Evolutionary conservation across 2,888 invertebrate species (phyloP).

Genomic region (Orchesella flavescens): DNA sequence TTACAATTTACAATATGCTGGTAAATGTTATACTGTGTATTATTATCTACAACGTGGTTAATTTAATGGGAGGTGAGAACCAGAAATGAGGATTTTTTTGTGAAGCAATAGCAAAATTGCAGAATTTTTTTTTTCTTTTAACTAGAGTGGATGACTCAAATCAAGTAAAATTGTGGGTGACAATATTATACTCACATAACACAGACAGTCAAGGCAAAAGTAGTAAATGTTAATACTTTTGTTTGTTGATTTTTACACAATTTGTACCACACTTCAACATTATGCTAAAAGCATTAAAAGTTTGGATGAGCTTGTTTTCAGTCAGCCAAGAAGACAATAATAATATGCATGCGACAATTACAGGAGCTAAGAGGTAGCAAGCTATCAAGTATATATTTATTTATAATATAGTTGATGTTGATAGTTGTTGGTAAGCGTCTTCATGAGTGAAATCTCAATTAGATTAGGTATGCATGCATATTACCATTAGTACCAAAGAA

Average conservation of each 20-base stretch:
- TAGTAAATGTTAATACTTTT: not conserved
- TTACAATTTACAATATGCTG: too few species aligned
- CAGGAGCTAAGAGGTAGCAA: too few species aligned
- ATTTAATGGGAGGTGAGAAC: slow-evolving; percentile 28
- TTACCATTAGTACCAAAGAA: slow-evolving; percentile 1
- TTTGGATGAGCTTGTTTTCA: not conserved
- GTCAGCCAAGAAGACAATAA: not conserved
- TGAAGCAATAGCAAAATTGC: slow-evolving; percentile 11
- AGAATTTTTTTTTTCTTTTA: not conserved
- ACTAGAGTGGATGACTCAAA: not conserved
- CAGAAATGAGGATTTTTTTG: slow-evolving; percentile 2
- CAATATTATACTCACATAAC: not conserved
- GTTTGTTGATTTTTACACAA: slow-evolving; percentile 6
- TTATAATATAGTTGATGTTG: too few species aligned
- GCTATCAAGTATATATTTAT: too few species aligned
- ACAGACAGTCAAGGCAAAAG: not conserved
- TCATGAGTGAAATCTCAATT: slow-evolving; percentile 42
- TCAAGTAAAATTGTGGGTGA: not conserved
- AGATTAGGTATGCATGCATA: slow-evolving; percentile 33
- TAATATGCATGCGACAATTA: not conserved
- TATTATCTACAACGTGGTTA: too few species aligned
- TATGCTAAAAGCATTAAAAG: too few species aligned
- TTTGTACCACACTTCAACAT: not conserved
- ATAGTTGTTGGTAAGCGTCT: too few species aligned
- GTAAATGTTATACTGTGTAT: too few species aligned